Evolutionary conservation across 2,888 invertebrate genomes (phyloP).

Genomic region (Diaperis boleti): DNA sequence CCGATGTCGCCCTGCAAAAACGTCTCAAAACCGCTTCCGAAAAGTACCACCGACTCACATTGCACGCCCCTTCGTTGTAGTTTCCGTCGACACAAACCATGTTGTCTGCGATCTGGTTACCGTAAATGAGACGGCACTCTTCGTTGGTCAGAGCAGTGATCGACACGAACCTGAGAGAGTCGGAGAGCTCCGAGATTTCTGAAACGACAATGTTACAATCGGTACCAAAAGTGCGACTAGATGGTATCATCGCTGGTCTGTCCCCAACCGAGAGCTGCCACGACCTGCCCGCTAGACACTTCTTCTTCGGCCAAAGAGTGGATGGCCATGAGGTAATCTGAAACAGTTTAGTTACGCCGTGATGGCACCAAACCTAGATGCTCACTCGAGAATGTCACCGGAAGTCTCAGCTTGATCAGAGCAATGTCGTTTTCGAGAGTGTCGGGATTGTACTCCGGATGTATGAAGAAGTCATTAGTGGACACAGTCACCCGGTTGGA

Average conservation of each 20-base stretch:
- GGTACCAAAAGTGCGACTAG: neutral
- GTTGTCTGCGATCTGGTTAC: constrained; percentile 1
- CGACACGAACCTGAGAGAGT: neutral
- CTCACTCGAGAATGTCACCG: neutral
- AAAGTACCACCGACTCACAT: neutral
- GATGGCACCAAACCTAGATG: neutral
- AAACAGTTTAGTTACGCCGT: neutral
- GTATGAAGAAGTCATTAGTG: neutral
- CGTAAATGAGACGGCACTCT: constrained; percentile 3
- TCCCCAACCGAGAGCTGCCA: constrained; percentile 8
- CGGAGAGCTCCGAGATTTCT: neutral
- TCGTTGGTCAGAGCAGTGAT: neutral
- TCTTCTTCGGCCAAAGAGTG: neutral
- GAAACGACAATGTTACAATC: neutral
- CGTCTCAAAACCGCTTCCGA: neutral
- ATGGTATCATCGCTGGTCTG: constrained; percentile 10
- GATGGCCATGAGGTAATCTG: neutral
- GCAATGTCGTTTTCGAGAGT: constrained; percentile 11
- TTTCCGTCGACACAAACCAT: constrained; percentile 11
- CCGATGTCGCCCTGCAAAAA: constrained; percentile 10
- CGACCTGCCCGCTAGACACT: neutral
- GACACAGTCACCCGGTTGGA: neutral
- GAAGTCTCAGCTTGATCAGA: neutral
- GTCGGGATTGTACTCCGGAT: constrained; percentile 4
- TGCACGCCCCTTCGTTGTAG: constrained; percentile 10